Conservation (phyloP, 2,888 invertebrate species). For the Clanis bilineata region DNA sequence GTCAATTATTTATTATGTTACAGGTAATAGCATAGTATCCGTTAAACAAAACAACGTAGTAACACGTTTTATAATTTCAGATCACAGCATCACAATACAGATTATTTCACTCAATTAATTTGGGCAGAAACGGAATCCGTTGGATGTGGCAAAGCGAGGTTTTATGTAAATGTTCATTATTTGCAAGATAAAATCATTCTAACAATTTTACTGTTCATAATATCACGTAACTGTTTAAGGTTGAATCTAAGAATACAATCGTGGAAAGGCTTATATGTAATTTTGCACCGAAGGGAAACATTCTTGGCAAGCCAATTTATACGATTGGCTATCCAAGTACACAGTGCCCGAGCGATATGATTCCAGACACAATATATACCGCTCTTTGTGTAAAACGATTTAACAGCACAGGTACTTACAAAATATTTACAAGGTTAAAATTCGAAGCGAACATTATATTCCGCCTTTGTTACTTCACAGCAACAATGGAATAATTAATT, state of each 20-base stretch:
- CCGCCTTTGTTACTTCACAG: background rate
- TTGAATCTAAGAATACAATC: constrained; percentile 37
- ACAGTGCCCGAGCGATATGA: constrained; percentile 51
- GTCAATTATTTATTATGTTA: too few relatives aligned
- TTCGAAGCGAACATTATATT: background rate
- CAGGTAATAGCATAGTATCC: background rate
- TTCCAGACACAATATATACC: constrained; percentile 41
- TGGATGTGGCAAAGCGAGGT: constrained; percentile 69
- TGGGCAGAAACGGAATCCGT: constrained; percentile 68
- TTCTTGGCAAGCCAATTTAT: constrained; percentile 60
- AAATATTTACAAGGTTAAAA: background rate
- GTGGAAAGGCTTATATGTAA: constrained; percentile 69
- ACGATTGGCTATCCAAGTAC: constrained; percentile 62
- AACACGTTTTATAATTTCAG: constrained; percentile 38
- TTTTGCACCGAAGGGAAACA: constrained; percentile 66
- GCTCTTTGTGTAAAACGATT: constrained; percentile 44
- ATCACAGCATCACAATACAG: constrained; percentile 45
- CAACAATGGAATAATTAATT: constrained; percentile 22
- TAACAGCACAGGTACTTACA: background rate
- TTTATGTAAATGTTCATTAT: constrained; percentile 49
- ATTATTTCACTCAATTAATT: constrained; percentile 68
- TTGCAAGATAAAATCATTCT: background rate
- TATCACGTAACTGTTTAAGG: constrained; percentile 34
- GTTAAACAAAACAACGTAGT: background rate
- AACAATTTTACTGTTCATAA: background rate